These are phyloP conservation scores for Diabrotica virgifera DNA, from an alignment of 1,140 invertebrate genomes.

Conservation along the genomic window DNA sequence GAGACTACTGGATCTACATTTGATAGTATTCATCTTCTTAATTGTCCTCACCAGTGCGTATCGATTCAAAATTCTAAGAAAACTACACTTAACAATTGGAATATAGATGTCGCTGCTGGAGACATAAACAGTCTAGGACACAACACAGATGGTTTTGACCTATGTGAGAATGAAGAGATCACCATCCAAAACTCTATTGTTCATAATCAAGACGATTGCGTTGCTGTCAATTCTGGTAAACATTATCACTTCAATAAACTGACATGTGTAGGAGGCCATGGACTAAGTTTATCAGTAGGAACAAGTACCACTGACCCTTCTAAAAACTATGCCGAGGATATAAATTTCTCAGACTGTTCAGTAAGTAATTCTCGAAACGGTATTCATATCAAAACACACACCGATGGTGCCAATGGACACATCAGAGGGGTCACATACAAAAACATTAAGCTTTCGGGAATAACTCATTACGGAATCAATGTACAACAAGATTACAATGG, in stretches of 20 bases:
- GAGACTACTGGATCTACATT: conserved; percentile 15
- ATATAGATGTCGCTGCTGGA: conserved; percentile 20
- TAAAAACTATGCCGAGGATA: conserved; percentile 15
- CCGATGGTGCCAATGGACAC: conserved; percentile 20
- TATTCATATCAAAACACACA: conserved; percentile 28
- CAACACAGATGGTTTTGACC: conserved; percentile 29
- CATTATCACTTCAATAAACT: conserved; percentile 20
- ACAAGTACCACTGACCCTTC: conserved; percentile 8
- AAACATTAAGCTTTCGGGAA: conserved; percentile 24
- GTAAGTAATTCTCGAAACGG: conserved; percentile 25
- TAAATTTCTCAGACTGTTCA: conserved; percentile 20
- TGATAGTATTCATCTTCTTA: conserved; percentile 14
- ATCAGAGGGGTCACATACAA: conserved; percentile 22
- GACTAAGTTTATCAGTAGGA: conserved; percentile 26
- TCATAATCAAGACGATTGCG: conserved; percentile 28
- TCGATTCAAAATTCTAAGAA: conserved; percentile 11
- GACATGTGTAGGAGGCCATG: conserved; percentile 26
- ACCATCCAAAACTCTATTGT: conserved; percentile 19
- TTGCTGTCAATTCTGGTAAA: conserved; percentile 23
- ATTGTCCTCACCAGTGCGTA: conserved; percentile 22
- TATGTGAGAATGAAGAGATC: conserved; percentile 15
- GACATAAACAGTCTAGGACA: conserved; percentile 11
- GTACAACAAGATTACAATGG: conserved; percentile 25
- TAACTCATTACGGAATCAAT: conserved; percentile 22
- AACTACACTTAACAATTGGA: conserved; percentile 8